Evolutionary conservation across 1,140 invertebrate genomes (phyloP), one percentile per base, ranked within the genome.

Genomic region (Trichonephila clavipes): DNA sequence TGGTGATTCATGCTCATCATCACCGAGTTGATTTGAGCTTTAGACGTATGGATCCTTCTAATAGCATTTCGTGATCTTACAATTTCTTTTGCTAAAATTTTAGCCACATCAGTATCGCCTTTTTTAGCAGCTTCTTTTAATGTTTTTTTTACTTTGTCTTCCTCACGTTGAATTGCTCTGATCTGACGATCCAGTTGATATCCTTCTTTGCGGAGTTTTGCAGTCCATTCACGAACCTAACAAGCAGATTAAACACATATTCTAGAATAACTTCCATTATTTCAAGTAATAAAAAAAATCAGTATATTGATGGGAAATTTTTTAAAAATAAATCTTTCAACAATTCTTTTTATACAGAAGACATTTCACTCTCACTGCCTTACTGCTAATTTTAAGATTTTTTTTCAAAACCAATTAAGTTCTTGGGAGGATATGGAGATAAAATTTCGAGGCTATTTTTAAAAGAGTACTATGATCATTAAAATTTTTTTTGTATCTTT

Each of bases 1-100:
- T 99, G 99, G 96, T 99, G 99, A 96, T 99, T 99, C 98, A 99
- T 99, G 96, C 99, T 98, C 96, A 99, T 97, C 92, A 98, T 98
- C 21, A 99, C 97, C 2, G 99, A 99, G 96, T 99, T 99, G 7
- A 99, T 96, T 95, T 99, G 99, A n/a, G 99, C 99, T 96, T 99
- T 99, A 0, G 98, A 98, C 0, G 98, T 98, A 95, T 99, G 97
- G 92, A 99, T 97, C 96, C 99, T 98, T 95, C 97, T 97, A 44
- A 99, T 97, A 0, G 98, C 97, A 96, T 98, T 99, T 94, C 98
- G 96, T 0, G 99, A 98, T 94, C 98, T 96, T 59, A 99, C 97
- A 62, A 99, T 97, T 96, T 99, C 99, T 95, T 99, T 99, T 10
- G 99, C 99, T 58, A 99, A 96, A 95, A 99, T 98, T 94, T 97